Evolutionary conservation across 2,113 vertebrate species (phyloP).

Genomic region (Dicentrarchus labrax): DNA sequence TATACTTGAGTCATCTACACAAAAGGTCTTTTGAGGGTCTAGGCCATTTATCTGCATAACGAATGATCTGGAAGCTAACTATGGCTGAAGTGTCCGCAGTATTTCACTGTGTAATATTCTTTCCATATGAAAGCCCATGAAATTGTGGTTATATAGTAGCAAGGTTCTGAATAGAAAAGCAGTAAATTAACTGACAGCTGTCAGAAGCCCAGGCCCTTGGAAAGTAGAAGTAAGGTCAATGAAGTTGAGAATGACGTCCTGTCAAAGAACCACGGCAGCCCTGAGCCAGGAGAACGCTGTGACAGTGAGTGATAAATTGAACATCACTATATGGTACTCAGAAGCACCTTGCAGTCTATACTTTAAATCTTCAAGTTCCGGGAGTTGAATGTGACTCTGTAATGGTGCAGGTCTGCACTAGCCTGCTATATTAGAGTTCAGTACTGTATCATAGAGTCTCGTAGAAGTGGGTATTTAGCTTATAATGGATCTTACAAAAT

Average conservation of each 20-base stretch:
- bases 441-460: neutral
- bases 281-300: constrained; percentile 45
- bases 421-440: neutral
- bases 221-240: constrained; percentile 53
- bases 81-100: constrained; percentile 5
- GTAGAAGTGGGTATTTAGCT: fast-evolving
- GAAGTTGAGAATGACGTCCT: constrained; percentile 54
- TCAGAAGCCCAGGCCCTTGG: constrained; percentile 46
- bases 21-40: neutral
- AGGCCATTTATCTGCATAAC: neutral
- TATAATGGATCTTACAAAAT: neutral
- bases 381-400: constrained; percentile 16
- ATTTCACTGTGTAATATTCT: constrained; percentile 33
- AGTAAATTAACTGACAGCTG: constrained; percentile 65
- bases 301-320: constrained; percentile 65
- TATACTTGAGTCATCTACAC: neutral
- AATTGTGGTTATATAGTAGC: constrained; percentile 35
- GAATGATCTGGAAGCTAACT: constrained; percentile 19
- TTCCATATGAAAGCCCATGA: constrained; percentile 22
- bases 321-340: constrained; percentile 11
- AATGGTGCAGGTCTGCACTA: neutral
- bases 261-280: constrained; percentile 54
- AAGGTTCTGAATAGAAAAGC: constrained; percentile 53
- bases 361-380: constrained; percentile 24
- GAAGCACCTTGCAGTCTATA: constrained; percentile 21